These are phyloP conservation scores for Thereva nobilitata DNA, from an alignment of 2,888 invertebrate genomes.

Conservation along the genomic window DNA sequence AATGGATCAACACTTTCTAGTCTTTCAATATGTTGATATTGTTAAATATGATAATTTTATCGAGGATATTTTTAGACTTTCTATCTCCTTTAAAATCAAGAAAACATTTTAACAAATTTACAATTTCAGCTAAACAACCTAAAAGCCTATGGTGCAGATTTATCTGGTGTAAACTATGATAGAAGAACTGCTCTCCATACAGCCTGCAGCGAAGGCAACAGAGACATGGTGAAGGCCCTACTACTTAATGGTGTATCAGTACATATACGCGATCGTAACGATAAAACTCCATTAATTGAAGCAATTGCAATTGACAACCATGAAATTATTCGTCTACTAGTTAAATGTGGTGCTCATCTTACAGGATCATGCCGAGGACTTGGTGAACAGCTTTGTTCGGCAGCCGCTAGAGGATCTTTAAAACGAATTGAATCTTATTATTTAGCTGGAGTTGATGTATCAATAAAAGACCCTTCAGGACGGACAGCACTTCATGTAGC, in stretches of 20 bases:
- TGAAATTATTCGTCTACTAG: constrained; percentile 67
- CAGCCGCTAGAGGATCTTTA: constrained; percentile 66
- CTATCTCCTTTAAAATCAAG: too few species aligned
- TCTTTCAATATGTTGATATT: too few species aligned
- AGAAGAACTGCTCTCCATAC: constrained; percentile 79
- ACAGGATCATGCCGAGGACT: constrained; percentile 63
- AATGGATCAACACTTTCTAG: too few species aligned
- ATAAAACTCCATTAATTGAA: constrained; percentile 71
- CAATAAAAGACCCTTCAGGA: constrained; percentile 64
- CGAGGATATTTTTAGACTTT: too few species aligned
- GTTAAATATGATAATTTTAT: too few species aligned
- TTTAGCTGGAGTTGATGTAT: constrained; percentile 71
- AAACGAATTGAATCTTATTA: constrained; percentile 65
- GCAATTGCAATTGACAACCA: constrained; percentile 69
- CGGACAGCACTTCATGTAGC: constrained; percentile 74
- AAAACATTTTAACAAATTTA: not conserved
- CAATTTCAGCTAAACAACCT: constrained; percentile 50
- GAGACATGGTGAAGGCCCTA: constrained; percentile 70
- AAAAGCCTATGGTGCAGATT: constrained; percentile 69
- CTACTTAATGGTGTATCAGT: constrained; percentile 81
- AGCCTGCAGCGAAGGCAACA: constrained; percentile 73
- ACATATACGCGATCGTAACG: constrained; percentile 73
- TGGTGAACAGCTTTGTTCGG: constrained; percentile 70
- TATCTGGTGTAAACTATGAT: constrained; percentile 74
- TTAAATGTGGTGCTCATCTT: constrained; percentile 77